Evolutionary conservation across 2,797 vertebrate species (phyloP).

Genomic region (Echeneis naucrates): DNA sequence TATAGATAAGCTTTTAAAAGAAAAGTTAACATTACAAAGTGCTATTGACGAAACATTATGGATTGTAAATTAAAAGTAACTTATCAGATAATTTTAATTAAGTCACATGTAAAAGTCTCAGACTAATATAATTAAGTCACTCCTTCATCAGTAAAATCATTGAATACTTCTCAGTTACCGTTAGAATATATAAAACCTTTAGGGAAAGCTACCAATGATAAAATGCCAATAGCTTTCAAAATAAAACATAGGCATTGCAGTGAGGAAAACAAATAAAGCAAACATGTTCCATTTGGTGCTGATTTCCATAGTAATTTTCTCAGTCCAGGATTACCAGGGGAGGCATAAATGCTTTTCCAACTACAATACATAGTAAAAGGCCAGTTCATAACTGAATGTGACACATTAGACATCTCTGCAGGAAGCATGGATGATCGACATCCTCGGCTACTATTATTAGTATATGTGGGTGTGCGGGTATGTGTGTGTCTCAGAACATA

Average conservation of each 20-base stretch:
- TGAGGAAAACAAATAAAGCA: constrained; percentile 1
- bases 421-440: constrained; percentile 38
- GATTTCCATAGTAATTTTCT: neutral
- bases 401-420: constrained; percentile 55
- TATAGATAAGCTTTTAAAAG: too few relatives aligned
- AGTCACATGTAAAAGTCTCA: neutral
- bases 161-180: neutral
- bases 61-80: neutral
- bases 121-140: neutral
- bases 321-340: constrained; percentile 27
- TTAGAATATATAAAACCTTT: neutral
- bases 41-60: too few relatives aligned
- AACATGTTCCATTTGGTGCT: neutral
- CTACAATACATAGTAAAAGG: constrained; percentile 10
- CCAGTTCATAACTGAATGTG: constrained; percentile 23
- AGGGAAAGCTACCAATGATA: neutral
- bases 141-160: neutral
- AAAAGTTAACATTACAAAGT: neutral
- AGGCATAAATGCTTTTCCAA: constrained; percentile 26
- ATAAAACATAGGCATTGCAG: neutral
- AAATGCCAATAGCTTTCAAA: neutral
- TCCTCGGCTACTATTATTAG: constrained; percentile 25
- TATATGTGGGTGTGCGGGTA: constrained; percentile 14
- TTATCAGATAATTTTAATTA: neutral
- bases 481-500: constrained; percentile 17